These are phyloP conservation scores for Elaphurus davidianus DNA, from an alignment of 2,113 vertebrate species.

Conservation along the genomic window DNA sequence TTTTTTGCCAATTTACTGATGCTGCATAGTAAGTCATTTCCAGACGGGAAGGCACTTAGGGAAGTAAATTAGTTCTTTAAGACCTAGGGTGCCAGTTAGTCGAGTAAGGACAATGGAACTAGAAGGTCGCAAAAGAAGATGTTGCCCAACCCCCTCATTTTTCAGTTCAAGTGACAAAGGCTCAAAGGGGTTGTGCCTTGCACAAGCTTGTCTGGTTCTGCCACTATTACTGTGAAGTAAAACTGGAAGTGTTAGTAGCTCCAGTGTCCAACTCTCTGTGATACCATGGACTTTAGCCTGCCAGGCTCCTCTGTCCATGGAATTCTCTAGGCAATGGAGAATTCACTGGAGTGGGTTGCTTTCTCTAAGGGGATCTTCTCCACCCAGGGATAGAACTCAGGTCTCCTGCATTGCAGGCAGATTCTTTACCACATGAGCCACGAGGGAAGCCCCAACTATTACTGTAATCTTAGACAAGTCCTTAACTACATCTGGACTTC, in stretches of 20 bases:
- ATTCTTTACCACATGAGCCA: neutral
- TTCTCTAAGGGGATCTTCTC: neutral
- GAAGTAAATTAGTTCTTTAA: neutral
- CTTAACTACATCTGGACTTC: neutral
- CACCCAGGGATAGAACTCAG: neutral
- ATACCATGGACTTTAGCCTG: neutral
- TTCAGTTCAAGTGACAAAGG: neutral
- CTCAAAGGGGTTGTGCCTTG: neutral
- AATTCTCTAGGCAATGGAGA: neutral
- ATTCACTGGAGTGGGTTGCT: neutral
- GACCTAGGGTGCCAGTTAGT: neutral
- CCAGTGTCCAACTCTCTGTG: neutral
- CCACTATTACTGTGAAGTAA: neutral
- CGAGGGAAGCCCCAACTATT: neutral
- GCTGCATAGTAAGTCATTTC: neutral
- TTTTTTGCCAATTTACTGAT: slow-evolving; percentile 42
- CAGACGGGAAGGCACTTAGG: neutral
- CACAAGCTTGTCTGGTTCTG: neutral
- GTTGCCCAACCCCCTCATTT: neutral
- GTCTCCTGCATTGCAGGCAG: neutral
- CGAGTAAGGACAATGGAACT: neutral
- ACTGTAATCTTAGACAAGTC: neutral
- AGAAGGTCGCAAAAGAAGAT: neutral
- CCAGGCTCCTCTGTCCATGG: neutral
- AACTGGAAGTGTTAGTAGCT: neutral